Evolutionary conservation across 2,113 vertebrate species (phyloP), one percentile per base, ranked within the genome.

Genomic region (Sphaerodactylus townsendi): DNA sequence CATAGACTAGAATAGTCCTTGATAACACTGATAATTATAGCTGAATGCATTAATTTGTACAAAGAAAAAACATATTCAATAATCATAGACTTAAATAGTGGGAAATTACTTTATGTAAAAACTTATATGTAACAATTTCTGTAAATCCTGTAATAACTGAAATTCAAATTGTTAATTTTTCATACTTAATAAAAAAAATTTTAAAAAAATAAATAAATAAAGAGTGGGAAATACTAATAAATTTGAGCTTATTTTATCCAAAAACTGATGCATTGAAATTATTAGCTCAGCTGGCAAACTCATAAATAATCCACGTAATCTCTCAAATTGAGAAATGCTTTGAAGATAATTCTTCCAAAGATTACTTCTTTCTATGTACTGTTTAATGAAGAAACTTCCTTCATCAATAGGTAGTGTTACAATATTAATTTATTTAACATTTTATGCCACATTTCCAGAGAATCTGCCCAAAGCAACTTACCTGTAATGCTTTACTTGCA

Each of bases 61-160:
- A 78, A 64, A 44, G 41, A 46, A 84, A 84, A 53, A 77, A 84
- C 37, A 37, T 35, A 46, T 84, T 44, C 53, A 78, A 48, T 77
- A 70, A 77, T 59, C 74, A 77, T n/a, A 84, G 62, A 78, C 62
- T 62, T 71, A 62, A 78, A 78, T n/a, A n/a, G 11, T 46, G 39
- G 41, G 30, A n/a, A n/a, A n/a, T n/a, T n/a, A n/a, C n/a, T n/a
- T n/a, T n/a, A n/a, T n/a, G n/a, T n/a, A n/a, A n/a, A n/a, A n/a
- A n/a, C n/a, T n/a, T n/a, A n/a, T n/a, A n/a, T n/a, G n/a, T n/a
- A n/a, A n/a, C n/a, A n/a, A n/a, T n/a, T n/a, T n/a, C n/a, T n/a
- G n/a, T n/a, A n/a, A n/a, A n/a, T n/a, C n/a, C n/a, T n/a, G n/a
- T n/a, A n/a, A n/a, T n/a, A n/a, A n/a, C n/a, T n/a, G n/a, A n/a